Evolutionary conservation across 2,888 invertebrate genomes (phyloP).

Genomic region (Microdon myrmicae): DNA sequence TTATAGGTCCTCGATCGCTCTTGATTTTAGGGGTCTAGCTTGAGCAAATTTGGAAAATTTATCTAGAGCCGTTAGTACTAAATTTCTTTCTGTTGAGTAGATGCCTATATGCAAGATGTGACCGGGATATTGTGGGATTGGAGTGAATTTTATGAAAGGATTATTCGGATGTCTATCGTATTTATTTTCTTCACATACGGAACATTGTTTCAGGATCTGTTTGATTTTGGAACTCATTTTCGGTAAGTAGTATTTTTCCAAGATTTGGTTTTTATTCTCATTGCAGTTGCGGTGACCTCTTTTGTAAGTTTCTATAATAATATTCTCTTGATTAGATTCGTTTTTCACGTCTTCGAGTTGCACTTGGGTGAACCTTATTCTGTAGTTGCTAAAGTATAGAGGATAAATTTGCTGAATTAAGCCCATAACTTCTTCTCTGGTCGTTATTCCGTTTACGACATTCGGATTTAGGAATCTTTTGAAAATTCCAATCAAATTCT

Average conservation of each 20-base stretch:
- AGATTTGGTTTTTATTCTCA: conserved; percentile 31
- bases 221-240: conserved; percentile 23
- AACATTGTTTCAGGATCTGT: conserved; percentile 5
- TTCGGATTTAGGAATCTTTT: conserved; percentile 21
- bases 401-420: conserved; percentile 36
- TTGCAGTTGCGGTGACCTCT: conserved; percentile 28
- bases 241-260: conserved; percentile 19
- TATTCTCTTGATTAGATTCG: conserved; percentile 27
- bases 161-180: conserved; percentile 21
- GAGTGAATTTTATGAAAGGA: conserved; percentile 11
- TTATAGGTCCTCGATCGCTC: conserved; percentile 22
- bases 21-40: conserved; percentile 10
- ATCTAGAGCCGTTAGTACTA: conserved; percentile 31
- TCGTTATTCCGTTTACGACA: conserved; percentile 24
- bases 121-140: conserved; percentile 20
- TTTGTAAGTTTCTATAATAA: conserved; percentile 23
- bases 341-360: conserved; percentile 24
- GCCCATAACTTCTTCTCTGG: conserved; percentile 29
- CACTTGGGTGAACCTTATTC: conserved; percentile 25
- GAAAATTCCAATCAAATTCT: conserved; percentile 17
- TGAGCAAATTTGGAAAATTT: conserved; percentile 39
- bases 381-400: conserved; percentile 23
- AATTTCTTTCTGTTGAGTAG: conserved; percentile 19
- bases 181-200: conserved; percentile 17
- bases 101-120: conserved; percentile 20